Base-by-base conservation (phyloP, 2,888 invertebrate genomes). In the Leptothorax acervorum region DNA sequence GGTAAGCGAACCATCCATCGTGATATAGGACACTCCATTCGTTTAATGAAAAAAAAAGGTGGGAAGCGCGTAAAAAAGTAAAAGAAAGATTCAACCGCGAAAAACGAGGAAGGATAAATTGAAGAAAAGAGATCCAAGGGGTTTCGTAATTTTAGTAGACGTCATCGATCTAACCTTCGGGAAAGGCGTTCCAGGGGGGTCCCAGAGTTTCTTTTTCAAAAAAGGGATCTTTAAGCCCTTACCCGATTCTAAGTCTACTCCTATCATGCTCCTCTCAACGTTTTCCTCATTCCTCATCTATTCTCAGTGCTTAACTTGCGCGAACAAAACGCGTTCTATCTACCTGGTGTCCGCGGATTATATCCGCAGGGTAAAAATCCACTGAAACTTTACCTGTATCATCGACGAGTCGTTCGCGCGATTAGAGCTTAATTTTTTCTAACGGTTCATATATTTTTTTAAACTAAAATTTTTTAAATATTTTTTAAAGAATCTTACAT, bases 121-220 rank as follows among this genome's bases (percentile, higher is more conserved):
- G 63, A 53, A 81, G 71, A 81, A 79, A 70, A 62, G 83, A 82
- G 71, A 88, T 70, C 68, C 48, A 93, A 93, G 93, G 93, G 93
- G 93, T 93, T 93, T 92, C 90, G 90, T 91, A 92, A 93, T 91
- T 92, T 92, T 82, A 88, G 86, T 88, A 91, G 90, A 91, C 93
- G 90, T 90, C 90, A 91, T 91, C 90, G 92, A 93, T 92, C 91
- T 87, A 85, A 81, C 73, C 79, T 73, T 60, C 18, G 60, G 57
- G 4, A 39, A 48, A 48, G 55, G 35, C 66, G 75, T 68, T 68
- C 88, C 86, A 92, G 86, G 91, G 91, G 90, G 90, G 82, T 70
- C 84, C 83, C 88, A 73, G 79, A 84, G 78, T 86, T 53, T 66
- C 48, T 53, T 28, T 78, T 53, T 45, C 31, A 84, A 84, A 57